Conservation (phyloP, 2,888 invertebrate genomes). For the Papilio demoleus region DNA sequence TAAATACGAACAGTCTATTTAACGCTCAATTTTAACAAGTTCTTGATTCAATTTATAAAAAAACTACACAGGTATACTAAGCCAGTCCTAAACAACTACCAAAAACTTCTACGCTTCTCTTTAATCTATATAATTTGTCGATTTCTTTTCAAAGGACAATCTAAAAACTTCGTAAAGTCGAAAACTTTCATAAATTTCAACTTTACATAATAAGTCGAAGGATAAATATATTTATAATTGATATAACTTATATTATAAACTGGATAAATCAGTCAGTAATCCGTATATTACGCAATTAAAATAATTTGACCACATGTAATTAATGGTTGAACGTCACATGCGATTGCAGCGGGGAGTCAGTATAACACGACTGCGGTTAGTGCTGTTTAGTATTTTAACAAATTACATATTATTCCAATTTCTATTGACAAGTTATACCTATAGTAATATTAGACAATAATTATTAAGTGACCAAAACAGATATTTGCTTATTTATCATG, state of each 20-base stretch:
- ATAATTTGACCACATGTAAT: constrained; percentile 60
- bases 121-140: no score
- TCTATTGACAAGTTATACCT: no score
- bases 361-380: constrained; percentile 42
- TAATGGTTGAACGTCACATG: constrained; percentile 58
- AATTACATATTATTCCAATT: background rate
- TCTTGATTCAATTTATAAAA: background rate
- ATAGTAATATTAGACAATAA: no score
- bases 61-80: background rate
- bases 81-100: no score
- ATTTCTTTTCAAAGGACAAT: background rate
- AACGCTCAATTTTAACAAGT: background rate
- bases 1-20: background rate
- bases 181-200: background rate
- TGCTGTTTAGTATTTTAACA: background rate
- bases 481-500: no score
- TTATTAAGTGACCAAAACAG: background rate
- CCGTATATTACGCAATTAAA: constrained; percentile 43
- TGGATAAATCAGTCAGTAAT: constrained; percentile 59
- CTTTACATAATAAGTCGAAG: no score
- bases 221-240: background rate
- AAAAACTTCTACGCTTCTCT: no score
- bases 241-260: constrained; percentile 35
- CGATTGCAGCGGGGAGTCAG: constrained; percentile 55
- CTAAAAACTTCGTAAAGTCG: background rate